phyloP scores from a whole-genome alignment of 1,140 invertebrate species.

The Euura lappo region DNA sequence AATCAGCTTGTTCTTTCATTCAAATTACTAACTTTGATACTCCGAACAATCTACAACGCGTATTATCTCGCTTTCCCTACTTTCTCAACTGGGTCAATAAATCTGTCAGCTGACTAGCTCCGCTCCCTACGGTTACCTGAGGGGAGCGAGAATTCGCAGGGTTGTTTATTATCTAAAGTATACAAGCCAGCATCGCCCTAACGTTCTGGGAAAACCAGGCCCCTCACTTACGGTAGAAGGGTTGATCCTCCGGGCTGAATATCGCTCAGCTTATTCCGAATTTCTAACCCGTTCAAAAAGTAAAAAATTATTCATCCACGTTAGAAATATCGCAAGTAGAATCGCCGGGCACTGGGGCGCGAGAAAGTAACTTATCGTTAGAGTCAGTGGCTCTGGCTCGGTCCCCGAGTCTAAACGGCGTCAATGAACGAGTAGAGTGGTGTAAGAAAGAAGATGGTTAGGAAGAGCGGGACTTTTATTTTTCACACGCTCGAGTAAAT shows the following conservation, averaged over 20 bases:
- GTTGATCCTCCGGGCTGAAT: slow-evolving; percentile 11
- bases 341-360: background rate
- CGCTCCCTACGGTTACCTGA: background rate
- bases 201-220: background rate
- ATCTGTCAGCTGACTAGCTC: background rate
- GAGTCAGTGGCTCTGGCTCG: background rate
- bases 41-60: no score
- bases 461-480: background rate
- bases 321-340: background rate
- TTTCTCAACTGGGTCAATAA: background rate
- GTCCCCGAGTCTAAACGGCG: background rate
- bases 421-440: background rate
- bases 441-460: background rate
- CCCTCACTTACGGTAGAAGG: background rate
- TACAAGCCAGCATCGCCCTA: background rate
- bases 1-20: no score
- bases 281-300: no score
- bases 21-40: no score
- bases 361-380: background rate
- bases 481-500: background rate
- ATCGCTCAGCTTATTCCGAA: background rate
- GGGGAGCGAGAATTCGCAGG: background rate
- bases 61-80: no score
- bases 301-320: background rate
- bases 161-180: background rate